Conservation (phyloP, 2,888 invertebrate species). For the Cabera pusaria region DNA sequence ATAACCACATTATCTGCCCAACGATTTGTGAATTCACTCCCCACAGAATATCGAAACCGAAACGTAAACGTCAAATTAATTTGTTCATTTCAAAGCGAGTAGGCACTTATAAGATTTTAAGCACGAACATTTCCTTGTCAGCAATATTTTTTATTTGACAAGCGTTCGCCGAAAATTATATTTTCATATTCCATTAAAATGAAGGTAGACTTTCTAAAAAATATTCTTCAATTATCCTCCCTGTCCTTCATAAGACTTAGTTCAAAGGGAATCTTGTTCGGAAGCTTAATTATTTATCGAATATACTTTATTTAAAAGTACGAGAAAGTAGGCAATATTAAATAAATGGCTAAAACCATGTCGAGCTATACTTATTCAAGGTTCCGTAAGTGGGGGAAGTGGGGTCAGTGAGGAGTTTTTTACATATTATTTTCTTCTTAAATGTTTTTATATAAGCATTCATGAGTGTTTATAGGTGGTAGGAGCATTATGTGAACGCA, state of each 20-base stretch:
- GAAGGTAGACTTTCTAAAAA: constrained; percentile 7
- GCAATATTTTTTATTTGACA: constrained; percentile 26
- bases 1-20: constrained; percentile 53
- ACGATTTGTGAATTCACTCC: constrained; percentile 53
- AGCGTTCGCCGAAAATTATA: constrained; percentile 15
- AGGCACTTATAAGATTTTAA: constrained; percentile 24
- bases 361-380: too few relatives aligned
- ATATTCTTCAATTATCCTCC: constrained; percentile 15
- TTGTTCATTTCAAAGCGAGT: constrained; percentile 37
- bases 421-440: too few relatives aligned
- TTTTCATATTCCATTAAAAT: constrained; percentile 17
- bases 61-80: constrained; percentile 51
- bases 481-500: too few relatives aligned
- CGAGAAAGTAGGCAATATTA: too few relatives aligned
- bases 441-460: too few relatives aligned
- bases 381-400: too few relatives aligned
- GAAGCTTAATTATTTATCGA: too few relatives aligned
- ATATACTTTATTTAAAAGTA: too few relatives aligned
- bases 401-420: too few relatives aligned
- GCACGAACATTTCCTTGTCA: constrained; percentile 22
- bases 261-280: constrained; percentile 10
- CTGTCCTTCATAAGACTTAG: constrained; percentile 6
- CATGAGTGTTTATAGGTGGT: too few relatives aligned
- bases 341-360: too few relatives aligned
- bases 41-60: constrained; percentile 37